Percentiles rank a stretch among this genome's conserved stretches.
Evolutionary conservation across 1,140 invertebrate species (phyloP).

Genomic region (Orussus abietinus): DNA sequence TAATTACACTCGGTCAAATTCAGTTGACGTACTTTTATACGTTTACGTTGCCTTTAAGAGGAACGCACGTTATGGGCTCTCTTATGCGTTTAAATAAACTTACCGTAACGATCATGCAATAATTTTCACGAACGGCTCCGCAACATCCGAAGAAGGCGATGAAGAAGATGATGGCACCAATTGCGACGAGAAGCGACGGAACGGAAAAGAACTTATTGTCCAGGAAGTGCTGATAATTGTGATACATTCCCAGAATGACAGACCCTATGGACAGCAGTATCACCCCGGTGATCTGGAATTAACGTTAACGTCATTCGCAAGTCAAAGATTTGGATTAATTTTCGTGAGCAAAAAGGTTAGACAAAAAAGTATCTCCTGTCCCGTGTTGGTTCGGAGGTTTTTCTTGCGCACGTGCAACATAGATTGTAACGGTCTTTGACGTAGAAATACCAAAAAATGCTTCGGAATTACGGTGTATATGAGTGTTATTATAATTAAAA

Average conservation of each 20-base stretch:
- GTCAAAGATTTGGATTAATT: conserved; percentile 3
- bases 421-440: no score
- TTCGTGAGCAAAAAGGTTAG: no score
- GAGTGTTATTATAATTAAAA: no score
- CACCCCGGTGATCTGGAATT: conserved; percentile 64
- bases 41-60: no score
- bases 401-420: no score
- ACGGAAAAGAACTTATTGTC: conserved; percentile 59
- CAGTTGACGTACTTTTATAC: no score
- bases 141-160: conserved; percentile 86
- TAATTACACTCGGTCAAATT: no score
- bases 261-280: conserved; percentile 65
- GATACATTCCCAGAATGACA: conserved; percentile 62
- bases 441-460: no score
- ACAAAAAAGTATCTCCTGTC: no score
- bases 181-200: conserved; percentile 73
- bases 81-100: conserved; percentile 31
- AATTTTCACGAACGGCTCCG: conserved; percentile 77
- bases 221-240: conserved; percentile 64
- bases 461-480: no score
- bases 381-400: no score
- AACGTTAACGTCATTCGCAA: background rate
- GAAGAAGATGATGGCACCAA: conserved; percentile 75
- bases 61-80: no score
- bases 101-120: conserved; percentile 77